A percentile compares a stretch with the other conserved stretches of the same genome.
Evolutionary conservation across 2,797 vertebrate genomes (phyloP).

Genomic region (Melanotaenia maccullochi): DNA sequence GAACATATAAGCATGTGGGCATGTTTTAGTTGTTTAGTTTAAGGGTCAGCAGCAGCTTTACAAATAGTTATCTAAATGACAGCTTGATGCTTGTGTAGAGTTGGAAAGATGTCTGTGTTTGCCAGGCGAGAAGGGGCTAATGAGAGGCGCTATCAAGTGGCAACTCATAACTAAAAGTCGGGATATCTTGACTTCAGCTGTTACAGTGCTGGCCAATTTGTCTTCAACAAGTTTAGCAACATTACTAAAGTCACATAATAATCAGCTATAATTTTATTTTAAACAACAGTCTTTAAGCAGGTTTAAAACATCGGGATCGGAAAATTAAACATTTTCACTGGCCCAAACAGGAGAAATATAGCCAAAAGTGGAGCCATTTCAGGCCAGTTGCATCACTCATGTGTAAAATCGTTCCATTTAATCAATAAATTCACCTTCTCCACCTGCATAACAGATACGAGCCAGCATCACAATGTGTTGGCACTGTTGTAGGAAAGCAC

Average conservation of each 20-base stretch:
- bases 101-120: background rate
- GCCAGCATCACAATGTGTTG: background rate
- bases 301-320: background rate
- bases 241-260: background rate
- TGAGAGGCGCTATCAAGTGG: conserved; percentile 11
- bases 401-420: background rate
- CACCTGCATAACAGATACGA: background rate
- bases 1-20: background rate
- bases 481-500: too few species aligned
- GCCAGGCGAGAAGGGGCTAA: background rate
- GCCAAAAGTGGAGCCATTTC: background rate
- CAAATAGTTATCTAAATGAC: background rate
- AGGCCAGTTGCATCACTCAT: background rate
- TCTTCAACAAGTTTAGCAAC: background rate
- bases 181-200: background rate
- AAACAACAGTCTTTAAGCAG: background rate
- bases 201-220: background rate
- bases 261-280: background rate
- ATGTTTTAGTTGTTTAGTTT: background rate
- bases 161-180: background rate
- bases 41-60: background rate
- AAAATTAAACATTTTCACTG: background rate
- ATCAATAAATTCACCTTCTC: background rate
- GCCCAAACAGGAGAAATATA: background rate
- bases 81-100: background rate